Evolutionary conservation across 2,797 vertebrate species (phyloP).

Genomic region (Diplodus puntazzo): DNA sequence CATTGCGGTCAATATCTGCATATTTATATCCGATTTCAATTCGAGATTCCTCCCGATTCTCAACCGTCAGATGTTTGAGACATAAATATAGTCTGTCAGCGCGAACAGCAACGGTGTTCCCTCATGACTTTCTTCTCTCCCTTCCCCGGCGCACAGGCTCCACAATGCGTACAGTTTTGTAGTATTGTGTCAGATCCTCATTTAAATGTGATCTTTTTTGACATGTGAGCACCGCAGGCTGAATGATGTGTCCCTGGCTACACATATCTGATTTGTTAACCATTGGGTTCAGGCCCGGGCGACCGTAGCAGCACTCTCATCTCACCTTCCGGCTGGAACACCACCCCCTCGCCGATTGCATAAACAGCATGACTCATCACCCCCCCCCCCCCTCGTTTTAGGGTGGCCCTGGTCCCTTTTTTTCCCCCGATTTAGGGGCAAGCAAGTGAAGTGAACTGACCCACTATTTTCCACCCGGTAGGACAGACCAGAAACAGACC

Average conservation of each 20-base stretch:
- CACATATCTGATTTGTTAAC: constrained; percentile 66
- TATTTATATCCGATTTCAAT: constrained; percentile 20
- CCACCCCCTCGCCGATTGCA: constrained; percentile 50
- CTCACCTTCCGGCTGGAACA: constrained; percentile 60
- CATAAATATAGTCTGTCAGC: constrained; percentile 24
- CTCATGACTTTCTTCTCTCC: neutral
- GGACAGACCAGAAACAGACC: constrained; percentile 43
- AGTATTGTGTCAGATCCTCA: constrained; percentile 49
- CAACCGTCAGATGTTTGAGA: neutral
- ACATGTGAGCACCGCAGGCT: constrained; percentile 62
- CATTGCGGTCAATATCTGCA: constrained; percentile 26
- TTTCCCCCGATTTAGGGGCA: constrained; percentile 26
- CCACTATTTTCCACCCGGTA: constrained; percentile 58
- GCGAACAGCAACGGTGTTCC: constrained; percentile 9
- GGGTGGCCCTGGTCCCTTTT: constrained; percentile 34
- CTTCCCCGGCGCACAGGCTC: neutral
- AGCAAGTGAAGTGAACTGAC: constrained; percentile 76
- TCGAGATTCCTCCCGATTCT: neutral
- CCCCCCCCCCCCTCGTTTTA: constrained; percentile 39
- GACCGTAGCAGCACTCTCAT: constrained; percentile 48
- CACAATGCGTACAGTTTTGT: constrained; percentile 26
- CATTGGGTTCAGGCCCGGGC: constrained; percentile 50
- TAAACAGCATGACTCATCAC: constrained; percentile 76
- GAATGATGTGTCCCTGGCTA: constrained; percentile 61
- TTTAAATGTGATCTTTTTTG: constrained; percentile 59